Evolutionary conservation across 2,888 invertebrate species (phyloP), one percentile per base, ranked within the genome.

Genomic region (Ganaspis brasiliensis): DNA sequence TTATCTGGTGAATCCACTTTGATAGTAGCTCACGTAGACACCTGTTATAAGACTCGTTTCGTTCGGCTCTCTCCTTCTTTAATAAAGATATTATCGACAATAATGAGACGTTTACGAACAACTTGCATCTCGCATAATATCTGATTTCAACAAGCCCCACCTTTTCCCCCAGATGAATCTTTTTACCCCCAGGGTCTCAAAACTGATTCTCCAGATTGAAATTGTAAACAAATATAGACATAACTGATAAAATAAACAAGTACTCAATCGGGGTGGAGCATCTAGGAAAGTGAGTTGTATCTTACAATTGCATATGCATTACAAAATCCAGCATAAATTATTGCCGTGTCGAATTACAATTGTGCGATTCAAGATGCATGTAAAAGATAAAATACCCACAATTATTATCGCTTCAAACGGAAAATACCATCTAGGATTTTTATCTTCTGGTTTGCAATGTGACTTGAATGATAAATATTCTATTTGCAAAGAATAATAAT

Each of bases 1-100:
- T 72, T 55, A 72, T 72, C 72, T 16, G 16, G 49, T 21, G 26
- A 26, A 55, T 71, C 49, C 71, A 49, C 49, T 71, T 55, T 26
- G 52, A 72, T 72, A 72, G 55, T 72, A 72, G 55, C 55, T 56
- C 56, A 45, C 19, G 67, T 24, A 67, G 67, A 72, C 72, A 55
- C 72, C 72, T 72, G 72, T 72, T 72, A 55, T 55, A 72, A 56
- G 52, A 26, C 52, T 56, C 19, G 37, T 31, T 55, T 72, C 45
- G 72, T 35, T 72, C 72, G 71, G 71, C 71, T 24, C 55, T 31
- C 56, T 40, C 14, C 45, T 56, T 75, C 52, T 72, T 73, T 72
- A 67, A 75, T 79, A 71, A 76, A 81, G 81, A 79, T 81, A 77
- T 79, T 81, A 79, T 78, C 78, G 71, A 73, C 76, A 40, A 59